Conservation (phyloP, 2,888 invertebrate genomes). For the Fissipunctia ypsillon region DNA sequence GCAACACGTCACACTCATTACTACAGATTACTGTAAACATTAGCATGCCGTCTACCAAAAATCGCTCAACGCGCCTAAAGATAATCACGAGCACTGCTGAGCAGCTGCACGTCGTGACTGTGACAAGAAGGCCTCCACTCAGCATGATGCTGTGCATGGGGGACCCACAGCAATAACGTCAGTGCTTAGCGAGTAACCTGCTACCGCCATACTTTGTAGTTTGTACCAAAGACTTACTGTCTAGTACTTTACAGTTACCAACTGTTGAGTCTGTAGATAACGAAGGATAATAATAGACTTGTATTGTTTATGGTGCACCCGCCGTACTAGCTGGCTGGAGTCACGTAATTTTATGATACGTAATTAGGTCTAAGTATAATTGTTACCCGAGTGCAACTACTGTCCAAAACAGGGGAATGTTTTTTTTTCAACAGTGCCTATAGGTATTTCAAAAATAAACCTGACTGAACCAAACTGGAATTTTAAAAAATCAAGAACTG, state of each 20-base stretch:
- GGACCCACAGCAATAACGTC: neutral
- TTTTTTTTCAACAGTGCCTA: neutral
- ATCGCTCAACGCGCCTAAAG: too few relatives aligned
- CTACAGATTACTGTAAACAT: too few relatives aligned
- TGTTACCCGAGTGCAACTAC: neutral
- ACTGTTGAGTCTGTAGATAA: slow-evolving; percentile 27
- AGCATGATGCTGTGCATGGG: neutral
- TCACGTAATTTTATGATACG: slow-evolving; percentile 23
- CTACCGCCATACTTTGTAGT: too few relatives aligned
- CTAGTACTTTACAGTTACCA: neutral
- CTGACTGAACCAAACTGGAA: neutral
- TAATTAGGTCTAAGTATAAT: neutral
- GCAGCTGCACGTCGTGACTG: neutral
- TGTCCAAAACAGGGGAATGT: neutral
- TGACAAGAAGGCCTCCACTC: neutral
- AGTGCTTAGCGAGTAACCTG: neutral
- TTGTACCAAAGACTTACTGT: slow-evolving; percentile 4
- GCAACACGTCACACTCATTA: too few relatives aligned
- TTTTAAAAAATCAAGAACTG: neutral
- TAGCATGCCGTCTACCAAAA: too few relatives aligned
- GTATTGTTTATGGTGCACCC: neutral
- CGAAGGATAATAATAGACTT: slow-evolving; percentile 14
- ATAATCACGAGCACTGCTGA: neutral
- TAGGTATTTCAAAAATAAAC: neutral
- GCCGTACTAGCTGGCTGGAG: neutral